Evolutionary conservation across 2,888 invertebrate genomes (phyloP).

Genomic region (Caenorhabditis sulstoni): DNA sequence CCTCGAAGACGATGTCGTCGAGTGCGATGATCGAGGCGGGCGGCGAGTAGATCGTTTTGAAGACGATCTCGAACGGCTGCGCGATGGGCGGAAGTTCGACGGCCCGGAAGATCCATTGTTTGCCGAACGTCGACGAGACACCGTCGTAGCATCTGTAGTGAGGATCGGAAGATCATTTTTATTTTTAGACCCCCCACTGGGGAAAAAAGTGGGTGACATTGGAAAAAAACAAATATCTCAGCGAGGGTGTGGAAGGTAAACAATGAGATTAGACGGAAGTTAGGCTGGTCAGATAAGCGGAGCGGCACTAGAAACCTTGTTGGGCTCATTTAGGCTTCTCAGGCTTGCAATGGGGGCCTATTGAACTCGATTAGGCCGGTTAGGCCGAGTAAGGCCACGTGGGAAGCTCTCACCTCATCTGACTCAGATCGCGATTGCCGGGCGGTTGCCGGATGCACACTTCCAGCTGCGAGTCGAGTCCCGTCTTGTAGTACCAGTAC

Average conservation of each 20-base stretch:
- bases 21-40: constrained; percentile 75
- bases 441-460: constrained; percentile 77
- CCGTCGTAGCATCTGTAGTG: constrained; percentile 74
- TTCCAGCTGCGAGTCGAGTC: constrained; percentile 68
- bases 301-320: too few relatives aligned
- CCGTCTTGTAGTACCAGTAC: constrained; percentile 79
- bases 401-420: constrained; percentile 58
- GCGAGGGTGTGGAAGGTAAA: background rate
- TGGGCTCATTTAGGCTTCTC: too few relatives aligned
- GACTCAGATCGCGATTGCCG: constrained; percentile 66
- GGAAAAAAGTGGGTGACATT: too few relatives aligned
- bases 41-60: constrained; percentile 74
- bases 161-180: too few relatives aligned
- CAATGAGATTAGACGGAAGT: constrained; percentile 3
- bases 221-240: background rate
- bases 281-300: too few relatives aligned
- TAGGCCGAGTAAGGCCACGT: too few relatives aligned
- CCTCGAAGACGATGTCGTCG: constrained; percentile 76
- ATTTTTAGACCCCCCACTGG: too few relatives aligned
- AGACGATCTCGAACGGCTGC: constrained; percentile 76
- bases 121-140: constrained; percentile 70
- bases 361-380: too few relatives aligned
- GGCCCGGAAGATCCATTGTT: constrained; percentile 76
- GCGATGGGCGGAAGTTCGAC: constrained; percentile 76
- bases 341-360: too few relatives aligned